Percentiles rank a stretch among this genome's conserved stretches.
These are phyloP conservation scores for Poecilia gillii DNA, from an alignment of 2,797 vertebrate species.

Conservation along the genomic window DNA sequence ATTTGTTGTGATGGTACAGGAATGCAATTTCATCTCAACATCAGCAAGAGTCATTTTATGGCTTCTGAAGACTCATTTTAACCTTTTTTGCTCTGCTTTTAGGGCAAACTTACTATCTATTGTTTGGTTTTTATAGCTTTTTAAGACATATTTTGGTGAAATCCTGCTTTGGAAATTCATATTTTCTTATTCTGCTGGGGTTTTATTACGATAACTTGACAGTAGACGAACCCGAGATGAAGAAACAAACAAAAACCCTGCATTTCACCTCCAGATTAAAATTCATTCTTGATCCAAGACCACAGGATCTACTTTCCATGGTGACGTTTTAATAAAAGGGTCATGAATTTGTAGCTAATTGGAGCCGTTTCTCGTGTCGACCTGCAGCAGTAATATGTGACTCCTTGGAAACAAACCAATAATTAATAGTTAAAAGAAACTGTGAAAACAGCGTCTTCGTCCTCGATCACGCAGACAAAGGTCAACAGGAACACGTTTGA, in stretches of 20 bases:
- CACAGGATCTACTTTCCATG: background rate
- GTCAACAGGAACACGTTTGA: conserved; percentile 16
- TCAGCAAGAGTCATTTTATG: background rate
- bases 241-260: background rate
- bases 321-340: background rate
- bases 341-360: conserved; percentile 8
- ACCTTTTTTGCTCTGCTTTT: no score
- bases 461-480: conserved; percentile 16
- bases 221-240: background rate
- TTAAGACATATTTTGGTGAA: background rate
- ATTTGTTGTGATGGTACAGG: background rate
- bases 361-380: background rate
- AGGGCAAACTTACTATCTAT: no score
- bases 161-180: background rate
- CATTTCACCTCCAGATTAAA: background rate
- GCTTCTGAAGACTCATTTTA: background rate
- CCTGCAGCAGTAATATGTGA: background rate
- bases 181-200: background rate
- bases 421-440: background rate
- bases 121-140: background rate
- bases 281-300: background rate
- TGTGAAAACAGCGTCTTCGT: conserved; percentile 1
- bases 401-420: conserved; percentile 5
- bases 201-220: background rate
- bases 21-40: background rate